These are phyloP conservation scores for Aphelenchoides bicaudatus DNA, from an alignment of 2,888 invertebrate species.

Conservation along the genomic window DNA sequence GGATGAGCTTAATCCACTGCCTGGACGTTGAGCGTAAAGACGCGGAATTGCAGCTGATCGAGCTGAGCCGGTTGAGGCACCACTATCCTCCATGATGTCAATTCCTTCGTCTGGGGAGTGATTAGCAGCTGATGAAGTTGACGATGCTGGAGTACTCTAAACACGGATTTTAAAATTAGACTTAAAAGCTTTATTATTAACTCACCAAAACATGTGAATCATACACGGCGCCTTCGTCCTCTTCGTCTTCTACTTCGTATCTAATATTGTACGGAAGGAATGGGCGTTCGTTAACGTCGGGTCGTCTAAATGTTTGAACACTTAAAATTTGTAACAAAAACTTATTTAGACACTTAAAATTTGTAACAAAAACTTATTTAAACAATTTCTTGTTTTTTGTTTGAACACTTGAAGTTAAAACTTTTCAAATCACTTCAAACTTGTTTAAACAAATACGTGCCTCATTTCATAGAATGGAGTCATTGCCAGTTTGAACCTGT, in stretches of 20 bases:
- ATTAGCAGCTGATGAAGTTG: conserved; percentile 9
- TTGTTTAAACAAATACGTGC: conserved; percentile 13
- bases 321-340: conserved; percentile 7
- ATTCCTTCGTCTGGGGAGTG: conserved; percentile 20
- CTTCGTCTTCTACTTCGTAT: conserved; percentile 32
- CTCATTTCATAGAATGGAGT: conserved; percentile 38
- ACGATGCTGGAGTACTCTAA: conserved; percentile 14
- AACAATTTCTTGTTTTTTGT: background rate
- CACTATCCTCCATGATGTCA: conserved; percentile 13
- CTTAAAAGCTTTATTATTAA: background rate
- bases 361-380: background rate
- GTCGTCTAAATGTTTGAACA: no score
- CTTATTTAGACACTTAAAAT: conserved; percentile 8
- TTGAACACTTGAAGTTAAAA: background rate
- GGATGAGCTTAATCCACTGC: conserved; percentile 12
- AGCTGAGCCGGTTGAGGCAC: conserved; percentile 11
- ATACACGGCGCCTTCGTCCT: background rate
- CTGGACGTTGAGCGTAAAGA: background rate
- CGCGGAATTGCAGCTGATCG: conserved; percentile 4
- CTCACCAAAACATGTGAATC: background rate
- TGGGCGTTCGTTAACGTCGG: conserved; percentile 37
- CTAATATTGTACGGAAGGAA: conserved; percentile 43
- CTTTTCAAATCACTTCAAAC: background rate
- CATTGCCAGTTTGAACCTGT: conserved; percentile 28
- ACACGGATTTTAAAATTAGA: no score